phyloP scores from a whole-genome alignment of 1,140 invertebrate species.

The Drosophila virilis region DNA sequence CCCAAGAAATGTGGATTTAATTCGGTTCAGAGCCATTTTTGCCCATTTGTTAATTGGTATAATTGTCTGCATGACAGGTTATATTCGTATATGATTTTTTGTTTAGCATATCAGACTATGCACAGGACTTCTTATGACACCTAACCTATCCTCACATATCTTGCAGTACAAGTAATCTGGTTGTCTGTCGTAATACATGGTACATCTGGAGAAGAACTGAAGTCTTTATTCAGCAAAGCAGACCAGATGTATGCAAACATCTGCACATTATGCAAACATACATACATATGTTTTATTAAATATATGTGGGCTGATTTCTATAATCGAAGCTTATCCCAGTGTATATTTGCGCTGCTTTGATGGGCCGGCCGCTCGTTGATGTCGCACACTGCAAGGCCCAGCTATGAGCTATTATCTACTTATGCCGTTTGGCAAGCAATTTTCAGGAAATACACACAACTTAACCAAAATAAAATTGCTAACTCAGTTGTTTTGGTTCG shows the following conservation, averaged over 20 bases:
- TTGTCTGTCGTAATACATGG: neutral
- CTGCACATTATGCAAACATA: neutral
- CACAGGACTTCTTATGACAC: neutral
- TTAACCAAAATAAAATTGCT: slow-evolving; percentile 40
- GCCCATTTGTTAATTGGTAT: too few species aligned
- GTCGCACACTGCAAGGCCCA: slow-evolving; percentile 5
- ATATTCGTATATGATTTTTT: too few species aligned
- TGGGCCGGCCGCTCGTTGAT: slow-evolving; percentile 7
- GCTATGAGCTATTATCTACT: slow-evolving; percentile 52
- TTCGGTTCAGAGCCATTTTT: too few species aligned
- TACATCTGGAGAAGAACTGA: neutral
- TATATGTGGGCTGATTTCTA: slow-evolving; percentile 35
- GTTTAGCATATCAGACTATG: too few species aligned
- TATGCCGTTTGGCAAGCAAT: slow-evolving; percentile 51
- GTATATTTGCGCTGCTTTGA: slow-evolving; percentile 22
- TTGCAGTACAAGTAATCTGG: neutral
- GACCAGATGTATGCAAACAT: neutral
- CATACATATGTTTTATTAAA: neutral
- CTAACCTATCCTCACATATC: neutral
- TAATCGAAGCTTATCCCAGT: slow-evolving; percentile 40
- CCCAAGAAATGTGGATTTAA: too few species aligned
- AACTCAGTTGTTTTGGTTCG: slow-evolving; percentile 28
- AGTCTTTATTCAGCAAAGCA: slow-evolving; percentile 3
- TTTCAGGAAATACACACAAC: slow-evolving; percentile 22
- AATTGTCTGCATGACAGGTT: too few species aligned